These are phyloP conservation scores for Capreolus pygargus DNA, from an alignment of 2,113 vertebrate genomes.

Conservation along the genomic window DNA sequence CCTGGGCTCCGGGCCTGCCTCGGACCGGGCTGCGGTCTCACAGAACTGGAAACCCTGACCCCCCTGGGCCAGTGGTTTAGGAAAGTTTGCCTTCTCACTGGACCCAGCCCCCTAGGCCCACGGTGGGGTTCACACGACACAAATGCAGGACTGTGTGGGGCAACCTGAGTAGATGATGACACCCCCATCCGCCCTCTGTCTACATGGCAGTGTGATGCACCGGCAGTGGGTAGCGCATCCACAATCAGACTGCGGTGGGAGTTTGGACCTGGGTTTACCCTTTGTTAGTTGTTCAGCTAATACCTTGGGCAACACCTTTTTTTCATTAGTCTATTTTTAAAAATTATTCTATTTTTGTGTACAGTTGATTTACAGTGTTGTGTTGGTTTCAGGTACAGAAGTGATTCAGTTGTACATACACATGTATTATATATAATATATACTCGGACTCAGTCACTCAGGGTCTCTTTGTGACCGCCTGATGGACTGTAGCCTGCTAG, in stretches of 20 bases:
- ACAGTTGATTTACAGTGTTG: background rate
- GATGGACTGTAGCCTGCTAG: background rate
- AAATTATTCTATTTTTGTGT: background rate
- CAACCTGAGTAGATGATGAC: background rate
- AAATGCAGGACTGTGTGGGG: background rate
- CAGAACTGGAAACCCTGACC: background rate
- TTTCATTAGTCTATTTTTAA: background rate
- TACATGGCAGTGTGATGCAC: accelerated
- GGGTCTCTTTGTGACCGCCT: background rate
- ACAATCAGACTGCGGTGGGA: background rate
- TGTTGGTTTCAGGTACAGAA: background rate
- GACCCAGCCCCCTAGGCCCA: background rate
- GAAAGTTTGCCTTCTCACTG: background rate
- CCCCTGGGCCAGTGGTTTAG: background rate
- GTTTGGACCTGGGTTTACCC: background rate
- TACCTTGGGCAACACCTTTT: background rate
- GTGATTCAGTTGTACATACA: background rate
- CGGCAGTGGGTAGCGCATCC: accelerated
- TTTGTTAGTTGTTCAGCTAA: background rate
- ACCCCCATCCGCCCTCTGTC: background rate
- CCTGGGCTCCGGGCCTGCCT: no score
- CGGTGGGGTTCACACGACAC: background rate
- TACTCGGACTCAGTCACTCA: background rate
- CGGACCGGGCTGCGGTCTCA: background rate
- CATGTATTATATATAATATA: background rate